phyloP scores from a whole-genome alignment of 2,797 vertebrate species.

The Monodelphis domestica region DNA sequence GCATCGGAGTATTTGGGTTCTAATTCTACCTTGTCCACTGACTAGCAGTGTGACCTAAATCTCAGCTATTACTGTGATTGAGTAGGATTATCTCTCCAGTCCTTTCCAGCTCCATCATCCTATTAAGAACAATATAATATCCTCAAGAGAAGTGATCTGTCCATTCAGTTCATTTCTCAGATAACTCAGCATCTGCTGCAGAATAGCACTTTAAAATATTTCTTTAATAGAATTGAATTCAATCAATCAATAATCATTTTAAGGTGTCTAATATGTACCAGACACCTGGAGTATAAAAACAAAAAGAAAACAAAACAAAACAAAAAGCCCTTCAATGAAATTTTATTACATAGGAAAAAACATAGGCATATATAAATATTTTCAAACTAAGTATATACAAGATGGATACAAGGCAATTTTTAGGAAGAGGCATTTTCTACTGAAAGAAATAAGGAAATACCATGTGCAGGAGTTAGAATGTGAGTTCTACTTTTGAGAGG shows the following conservation, averaged over 20 bases:
- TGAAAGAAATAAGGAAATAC: not conserved
- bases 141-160: not conserved
- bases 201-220: not conserved
- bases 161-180: not conserved
- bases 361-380: not conserved
- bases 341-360: not conserved
- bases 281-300: not conserved
- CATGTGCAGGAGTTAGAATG: not conserved
- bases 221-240: not conserved
- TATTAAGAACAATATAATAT: not conserved
- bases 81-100: not conserved
- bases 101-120: not conserved
- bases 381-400: not conserved
- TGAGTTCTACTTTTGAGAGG: not conserved
- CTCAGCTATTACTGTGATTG: not conserved
- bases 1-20: conserved; percentile 9
- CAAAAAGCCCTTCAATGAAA: not conserved
- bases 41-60: not conserved
- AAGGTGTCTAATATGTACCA: not conserved
- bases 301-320: not conserved
- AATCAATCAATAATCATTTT: not conserved
- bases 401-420: not conserved
- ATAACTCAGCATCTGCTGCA: not conserved
- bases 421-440: not conserved
- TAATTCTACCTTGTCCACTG: not conserved